Percentiles rank a stretch among this genome's conserved stretches.
Conservation (phyloP, 2,888 invertebrate species). For the Autographa pulchrina region DNA sequence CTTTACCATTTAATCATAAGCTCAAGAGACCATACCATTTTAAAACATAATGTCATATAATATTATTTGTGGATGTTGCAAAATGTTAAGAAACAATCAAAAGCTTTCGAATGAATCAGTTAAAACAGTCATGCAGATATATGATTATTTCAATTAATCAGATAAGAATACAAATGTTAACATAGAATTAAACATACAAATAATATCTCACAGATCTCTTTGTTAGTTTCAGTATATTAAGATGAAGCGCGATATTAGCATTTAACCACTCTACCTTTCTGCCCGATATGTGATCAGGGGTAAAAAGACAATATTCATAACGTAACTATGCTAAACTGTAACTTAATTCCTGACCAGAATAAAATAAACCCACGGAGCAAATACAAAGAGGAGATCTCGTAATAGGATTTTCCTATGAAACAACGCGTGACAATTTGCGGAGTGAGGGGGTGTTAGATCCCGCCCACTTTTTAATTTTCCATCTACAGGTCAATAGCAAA, state of each 20-base stretch:
- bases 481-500: too few species aligned
- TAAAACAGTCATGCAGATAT: not conserved
- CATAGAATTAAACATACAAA: not conserved
- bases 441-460: too few species aligned
- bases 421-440: too few species aligned
- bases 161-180: not conserved
- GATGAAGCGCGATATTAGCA: not conserved
- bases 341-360: too few species aligned
- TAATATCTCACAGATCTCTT: not conserved
- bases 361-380: too few species aligned
- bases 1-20: conserved; percentile 51
- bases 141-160: not conserved
- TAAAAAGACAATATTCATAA: not conserved
- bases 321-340: too few species aligned
- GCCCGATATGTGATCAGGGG: not conserved
- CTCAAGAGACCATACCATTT: conserved; percentile 45
- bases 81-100: conserved; percentile 4
- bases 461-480: too few species aligned
- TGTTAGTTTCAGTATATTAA: not conserved
- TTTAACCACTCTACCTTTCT: not conserved
- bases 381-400: too few species aligned
- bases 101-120: not conserved
- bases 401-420: too few species aligned
- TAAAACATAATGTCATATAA: conserved; percentile 27
- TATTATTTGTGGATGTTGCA: conserved; percentile 5